Conservation (phyloP, 35 echinoderm and acorn worm species). For the Lytechinus pictus region DNA sequence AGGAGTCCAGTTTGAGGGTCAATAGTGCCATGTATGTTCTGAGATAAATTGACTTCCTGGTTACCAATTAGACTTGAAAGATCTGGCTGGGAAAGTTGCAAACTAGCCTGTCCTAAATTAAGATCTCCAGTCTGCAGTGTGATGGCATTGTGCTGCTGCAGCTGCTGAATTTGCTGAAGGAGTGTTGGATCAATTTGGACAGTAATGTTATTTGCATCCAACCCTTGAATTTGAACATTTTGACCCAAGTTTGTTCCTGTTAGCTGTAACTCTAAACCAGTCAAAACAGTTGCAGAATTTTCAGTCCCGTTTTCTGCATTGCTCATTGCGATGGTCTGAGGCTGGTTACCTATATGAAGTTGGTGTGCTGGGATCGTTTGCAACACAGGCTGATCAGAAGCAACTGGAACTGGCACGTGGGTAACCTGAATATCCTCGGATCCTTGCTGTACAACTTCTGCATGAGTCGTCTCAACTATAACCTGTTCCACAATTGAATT, state of each 20-base stretch:
- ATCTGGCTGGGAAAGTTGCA: slow-evolving; percentile 68
- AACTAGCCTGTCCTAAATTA: slow-evolving; percentile 61
- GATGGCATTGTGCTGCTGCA: slow-evolving; percentile 73
- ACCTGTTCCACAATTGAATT: slow-evolving; percentile 8
- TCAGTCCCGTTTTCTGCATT: slow-evolving; percentile 57
- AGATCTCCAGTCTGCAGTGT: slow-evolving; percentile 77
- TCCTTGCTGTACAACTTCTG: slow-evolving; percentile 8
- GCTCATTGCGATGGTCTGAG: slow-evolving; percentile 60
- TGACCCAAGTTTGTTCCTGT: slow-evolving; percentile 76
- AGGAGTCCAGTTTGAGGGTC: slow-evolving; percentile 77
- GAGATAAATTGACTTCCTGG: slow-evolving; percentile 24
- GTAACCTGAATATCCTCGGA: slow-evolving; percentile 20
- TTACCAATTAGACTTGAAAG: slow-evolving; percentile 26
- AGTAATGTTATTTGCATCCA: slow-evolving; percentile 90
- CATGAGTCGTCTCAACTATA: slow-evolving; percentile 27
- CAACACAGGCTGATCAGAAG: slow-evolving; percentile 53
- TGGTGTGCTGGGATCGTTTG: slow-evolving; percentile 59
- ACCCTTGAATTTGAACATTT: slow-evolving; percentile 80
- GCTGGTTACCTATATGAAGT: slow-evolving; percentile 53
- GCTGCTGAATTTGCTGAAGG: slow-evolving; percentile 92
- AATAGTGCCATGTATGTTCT: slow-evolving; percentile 60
- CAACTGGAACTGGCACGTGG: not conserved
- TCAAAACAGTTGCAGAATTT: slow-evolving; percentile 69
- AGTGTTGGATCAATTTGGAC: slow-evolving; percentile 95
- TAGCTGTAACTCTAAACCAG: slow-evolving; percentile 86